These are phyloP conservation scores for Otocyon megalotis DNA, from an alignment of 2,113 vertebrate species.

Conservation along the genomic window DNA sequence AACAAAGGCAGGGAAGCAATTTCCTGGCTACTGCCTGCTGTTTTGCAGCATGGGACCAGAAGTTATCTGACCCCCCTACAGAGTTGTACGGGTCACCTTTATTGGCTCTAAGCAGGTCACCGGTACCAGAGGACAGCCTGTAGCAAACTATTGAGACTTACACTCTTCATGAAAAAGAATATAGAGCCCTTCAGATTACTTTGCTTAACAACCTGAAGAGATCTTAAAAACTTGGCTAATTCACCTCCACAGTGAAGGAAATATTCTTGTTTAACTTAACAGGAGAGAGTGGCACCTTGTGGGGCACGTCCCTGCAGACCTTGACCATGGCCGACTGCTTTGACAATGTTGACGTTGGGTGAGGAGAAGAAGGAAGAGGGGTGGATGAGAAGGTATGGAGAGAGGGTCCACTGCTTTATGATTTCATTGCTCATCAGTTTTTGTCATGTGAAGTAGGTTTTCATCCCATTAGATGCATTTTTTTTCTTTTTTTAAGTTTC, in stretches of 20 bases:
- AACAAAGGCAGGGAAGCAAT: neutral
- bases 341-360: neutral
- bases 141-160: neutral
- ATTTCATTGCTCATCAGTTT: neutral
- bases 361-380: neutral
- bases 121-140: neutral
- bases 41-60: neutral
- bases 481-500: neutral
- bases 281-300: neutral
- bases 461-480: neutral
- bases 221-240: neutral
- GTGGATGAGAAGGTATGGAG: neutral
- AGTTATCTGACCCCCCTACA: neutral
- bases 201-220: neutral
- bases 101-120: neutral
- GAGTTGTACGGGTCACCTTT: neutral
- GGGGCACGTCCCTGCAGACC: fast-evolving
- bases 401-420: neutral
- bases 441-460: neutral
- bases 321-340: too few species aligned
- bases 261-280: neutral
- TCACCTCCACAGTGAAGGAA: neutral
- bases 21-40: neutral
- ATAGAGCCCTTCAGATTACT: neutral
- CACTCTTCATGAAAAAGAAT: neutral